Percentiles rank a stretch among this genome's conserved stretches.
phyloP scores from a whole-genome alignment of 1,140 invertebrate species.

The Eulimnadia texana region DNA sequence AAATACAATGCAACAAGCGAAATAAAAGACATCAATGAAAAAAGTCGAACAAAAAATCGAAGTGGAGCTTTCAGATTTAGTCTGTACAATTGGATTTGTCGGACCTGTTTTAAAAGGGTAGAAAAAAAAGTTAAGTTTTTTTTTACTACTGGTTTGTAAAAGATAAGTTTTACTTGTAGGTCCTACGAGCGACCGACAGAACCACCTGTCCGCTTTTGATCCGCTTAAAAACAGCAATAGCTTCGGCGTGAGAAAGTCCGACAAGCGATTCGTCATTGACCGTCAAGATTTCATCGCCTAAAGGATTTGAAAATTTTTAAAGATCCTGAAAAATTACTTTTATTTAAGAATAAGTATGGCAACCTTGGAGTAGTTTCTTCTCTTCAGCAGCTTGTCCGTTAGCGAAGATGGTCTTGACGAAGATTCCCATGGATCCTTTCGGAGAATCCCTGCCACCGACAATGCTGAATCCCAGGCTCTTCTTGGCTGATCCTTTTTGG shows the following conservation, averaged over 20 bases:
- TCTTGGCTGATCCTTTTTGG: constrained; percentile 46
- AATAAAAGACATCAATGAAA: background rate
- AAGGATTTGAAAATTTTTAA: constrained; percentile 19
- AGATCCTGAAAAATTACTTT: background rate
- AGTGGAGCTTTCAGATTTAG: background rate
- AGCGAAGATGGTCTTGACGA: constrained; percentile 44
- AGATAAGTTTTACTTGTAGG: background rate
- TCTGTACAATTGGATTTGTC: background rate
- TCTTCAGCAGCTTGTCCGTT: constrained; percentile 51
- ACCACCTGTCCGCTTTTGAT: constrained; percentile 61
- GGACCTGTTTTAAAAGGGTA: background rate
- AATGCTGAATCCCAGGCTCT: constrained; percentile 55
- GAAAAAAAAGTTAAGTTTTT: background rate
- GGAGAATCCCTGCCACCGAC: constrained; percentile 57
- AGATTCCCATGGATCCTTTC: constrained; percentile 53
- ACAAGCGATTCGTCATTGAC: constrained; percentile 69
- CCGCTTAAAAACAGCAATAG: constrained; percentile 65
- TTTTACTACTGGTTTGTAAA: background rate
- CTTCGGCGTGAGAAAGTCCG: constrained; percentile 70
- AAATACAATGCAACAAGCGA: background rate
- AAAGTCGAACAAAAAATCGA: background rate
- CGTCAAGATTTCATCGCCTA: constrained; percentile 75
- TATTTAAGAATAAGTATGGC: too few species aligned
- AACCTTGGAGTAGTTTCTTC: constrained; percentile 52
- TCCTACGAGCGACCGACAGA: constrained; percentile 52